phyloP scores from a whole-genome alignment of 2,113 vertebrate genomes.

The Galbula dea region DNA sequence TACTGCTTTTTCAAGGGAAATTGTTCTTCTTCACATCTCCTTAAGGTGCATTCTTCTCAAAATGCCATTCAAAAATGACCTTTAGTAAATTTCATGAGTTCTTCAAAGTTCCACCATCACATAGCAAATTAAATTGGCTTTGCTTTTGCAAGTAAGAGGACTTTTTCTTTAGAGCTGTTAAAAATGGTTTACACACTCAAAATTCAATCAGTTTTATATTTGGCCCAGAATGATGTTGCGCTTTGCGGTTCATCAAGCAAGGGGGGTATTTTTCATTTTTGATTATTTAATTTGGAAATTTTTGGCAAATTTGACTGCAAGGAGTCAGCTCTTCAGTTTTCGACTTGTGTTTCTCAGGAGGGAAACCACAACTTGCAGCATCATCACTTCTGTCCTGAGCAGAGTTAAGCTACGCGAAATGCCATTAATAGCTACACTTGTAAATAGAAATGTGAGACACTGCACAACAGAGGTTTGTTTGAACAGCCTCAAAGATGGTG shows the following conservation, averaged over 20 bases:
- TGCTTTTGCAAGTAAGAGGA: neutral
- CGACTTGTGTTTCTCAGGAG: neutral
- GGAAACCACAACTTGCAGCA: conserved; percentile 31
- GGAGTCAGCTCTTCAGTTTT: neutral
- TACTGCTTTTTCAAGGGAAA: neutral
- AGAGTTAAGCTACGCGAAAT: neutral
- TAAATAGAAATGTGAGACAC: neutral
- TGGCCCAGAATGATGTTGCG: neutral
- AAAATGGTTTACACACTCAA: neutral
- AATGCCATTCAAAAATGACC: neutral
- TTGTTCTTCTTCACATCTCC: neutral
- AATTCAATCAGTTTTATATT: neutral
- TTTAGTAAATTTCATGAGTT: neutral
- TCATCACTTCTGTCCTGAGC: neutral
- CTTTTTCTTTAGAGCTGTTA: neutral
- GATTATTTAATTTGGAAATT: neutral
- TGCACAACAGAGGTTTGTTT: neutral
- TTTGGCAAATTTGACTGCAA: neutral
- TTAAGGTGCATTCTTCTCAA: neutral
- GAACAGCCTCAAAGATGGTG: neutral
- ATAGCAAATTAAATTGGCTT: neutral
- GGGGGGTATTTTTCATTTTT: neutral
- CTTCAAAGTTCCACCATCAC: neutral
- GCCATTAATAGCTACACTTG: conserved; percentile 21
- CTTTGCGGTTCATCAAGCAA: neutral